Evolutionary conservation across 2,888 invertebrate genomes (phyloP).

Genomic region (Habrosyne pyritoides): DNA sequence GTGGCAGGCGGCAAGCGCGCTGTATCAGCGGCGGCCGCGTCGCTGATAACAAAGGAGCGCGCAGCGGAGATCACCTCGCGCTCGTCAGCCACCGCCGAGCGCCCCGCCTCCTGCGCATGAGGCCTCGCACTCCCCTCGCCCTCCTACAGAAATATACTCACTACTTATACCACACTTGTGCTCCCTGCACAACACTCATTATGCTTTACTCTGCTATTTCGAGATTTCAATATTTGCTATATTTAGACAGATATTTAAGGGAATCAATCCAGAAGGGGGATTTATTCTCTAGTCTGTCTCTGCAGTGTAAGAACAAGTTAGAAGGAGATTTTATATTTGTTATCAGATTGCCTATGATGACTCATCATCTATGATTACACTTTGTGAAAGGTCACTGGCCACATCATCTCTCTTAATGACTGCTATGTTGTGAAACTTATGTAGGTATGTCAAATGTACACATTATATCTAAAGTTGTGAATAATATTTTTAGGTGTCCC

Average conservation of each 20-base stretch:
- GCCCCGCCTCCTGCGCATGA: slow-evolving; percentile 39
- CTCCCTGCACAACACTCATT: slow-evolving; percentile 50
- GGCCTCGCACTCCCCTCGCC: slow-evolving; percentile 30
- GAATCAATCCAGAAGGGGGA: slow-evolving; percentile 69
- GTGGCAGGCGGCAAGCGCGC: slow-evolving; percentile 56
- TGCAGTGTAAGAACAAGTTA: slow-evolving; percentile 7
- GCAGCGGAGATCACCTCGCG: slow-evolving; percentile 47
- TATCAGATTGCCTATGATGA: slow-evolving; percentile 68
- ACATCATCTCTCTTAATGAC: slow-evolving; percentile 65
- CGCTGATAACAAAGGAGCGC: slow-evolving; percentile 81
- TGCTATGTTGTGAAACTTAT: slow-evolving; percentile 52
- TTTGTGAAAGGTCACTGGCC: slow-evolving; percentile 74
- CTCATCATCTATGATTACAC: slow-evolving; percentile 76
- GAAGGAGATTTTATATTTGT: slow-evolving; percentile 43
- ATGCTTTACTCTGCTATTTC: slow-evolving; percentile 73
- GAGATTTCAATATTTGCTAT: slow-evolving; percentile 78
- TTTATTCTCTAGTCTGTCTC: slow-evolving; percentile 51
- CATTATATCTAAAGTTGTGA: slow-evolving; percentile 36
- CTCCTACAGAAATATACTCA: slow-evolving; percentile 42
- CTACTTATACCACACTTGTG: slow-evolving; percentile 20
- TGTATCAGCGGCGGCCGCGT: slow-evolving; percentile 63
- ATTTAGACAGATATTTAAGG: slow-evolving; percentile 75
- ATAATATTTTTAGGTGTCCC: slow-evolving; percentile 86
- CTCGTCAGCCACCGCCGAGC: slow-evolving; percentile 25
- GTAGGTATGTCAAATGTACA: slow-evolving; percentile 16